phyloP scores from a whole-genome alignment of 2,888 invertebrate species.

The Drosophila incognita region DNA sequence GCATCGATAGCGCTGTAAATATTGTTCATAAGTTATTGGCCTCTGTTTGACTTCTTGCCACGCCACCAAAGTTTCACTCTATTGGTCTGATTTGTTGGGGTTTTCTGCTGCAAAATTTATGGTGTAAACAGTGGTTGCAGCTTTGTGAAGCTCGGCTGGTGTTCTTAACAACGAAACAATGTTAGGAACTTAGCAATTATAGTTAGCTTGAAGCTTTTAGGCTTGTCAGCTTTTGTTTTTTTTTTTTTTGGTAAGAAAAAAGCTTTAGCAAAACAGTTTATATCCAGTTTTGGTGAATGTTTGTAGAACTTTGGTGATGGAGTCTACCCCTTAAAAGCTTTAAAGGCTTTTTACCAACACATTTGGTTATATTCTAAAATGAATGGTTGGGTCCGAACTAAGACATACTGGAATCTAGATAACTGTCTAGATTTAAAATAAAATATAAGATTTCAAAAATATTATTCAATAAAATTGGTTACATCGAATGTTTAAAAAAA shows the following conservation, averaged over 20 bases:
- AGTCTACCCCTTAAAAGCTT: background rate
- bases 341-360: background rate
- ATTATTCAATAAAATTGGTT: background rate
- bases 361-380: background rate
- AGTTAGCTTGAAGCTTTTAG: conserved; percentile 22
- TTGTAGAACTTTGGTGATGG: background rate
- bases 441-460: background rate
- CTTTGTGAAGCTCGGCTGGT: conserved; percentile 37
- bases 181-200: background rate
- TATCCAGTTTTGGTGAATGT: conserved; percentile 7
- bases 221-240: conserved; percentile 20
- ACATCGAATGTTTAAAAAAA: background rate
- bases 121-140: conserved; percentile 44
- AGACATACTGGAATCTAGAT: background rate
- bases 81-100: conserved; percentile 11
- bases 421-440: background rate
- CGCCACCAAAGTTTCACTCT: conserved; percentile 23
- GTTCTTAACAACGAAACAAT: conserved; percentile 32
- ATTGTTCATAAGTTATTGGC: conserved; percentile 59
- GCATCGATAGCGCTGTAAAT: conserved; percentile 74
- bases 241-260: background rate
- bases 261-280: conserved; percentile 2
- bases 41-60: conserved; percentile 37
- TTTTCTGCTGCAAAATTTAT: conserved; percentile 10
- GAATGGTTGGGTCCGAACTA: background rate